Evolutionary conservation across 1,140 invertebrate genomes (phyloP), one percentile per base, ranked within the genome.

Genomic region (Zaprionus vittiger): DNA sequence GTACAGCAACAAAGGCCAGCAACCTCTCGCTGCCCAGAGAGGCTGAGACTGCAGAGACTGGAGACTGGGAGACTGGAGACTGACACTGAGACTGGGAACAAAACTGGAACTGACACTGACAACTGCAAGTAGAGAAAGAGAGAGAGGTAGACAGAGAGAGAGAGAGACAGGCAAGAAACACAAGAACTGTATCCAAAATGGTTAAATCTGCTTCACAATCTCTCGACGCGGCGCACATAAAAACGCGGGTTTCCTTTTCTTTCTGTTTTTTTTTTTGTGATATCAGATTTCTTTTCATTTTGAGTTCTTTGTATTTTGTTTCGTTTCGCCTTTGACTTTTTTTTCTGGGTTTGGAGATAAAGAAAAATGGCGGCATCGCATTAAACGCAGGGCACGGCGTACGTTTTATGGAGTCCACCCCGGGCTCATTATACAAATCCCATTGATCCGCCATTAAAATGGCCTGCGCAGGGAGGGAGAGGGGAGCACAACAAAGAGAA

Each of bases 231-330:
- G 82, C 79, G 65, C 82, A 85, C 90, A 85, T 85, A 87, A 89
- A 77, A 59, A 60, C 71, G 79, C 63, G 77, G 85, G 85, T 76
- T 77, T 63, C 81, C 71, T 72, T 62, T 76, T 70, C 79, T 78
- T 83, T 83, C 5, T 5, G 24, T 24, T 41, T 41, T 41, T 3
- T 7, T 31, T 34, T 34, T 34, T 34, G 80, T 90, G 81, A 90
- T 90, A 90, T 90, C 85, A 91, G 86, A 90, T 90, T 90, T 90
- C 85, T 91, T 85, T 85, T 75, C 70, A 85, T 77, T 79, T 81
- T 24, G 17, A 20, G 20, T 52, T 52, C 47, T 52, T 59, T 67
- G 66, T 73, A 38, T 65, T 82, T 68, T 74, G 73, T 72, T 81
- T 79, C 76, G 79, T 72, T 84, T 77, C 56, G 69, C 52, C 11